Evolutionary conservation across 2,888 invertebrate genomes (phyloP).

Genomic region (Synergus gifuensis): DNA sequence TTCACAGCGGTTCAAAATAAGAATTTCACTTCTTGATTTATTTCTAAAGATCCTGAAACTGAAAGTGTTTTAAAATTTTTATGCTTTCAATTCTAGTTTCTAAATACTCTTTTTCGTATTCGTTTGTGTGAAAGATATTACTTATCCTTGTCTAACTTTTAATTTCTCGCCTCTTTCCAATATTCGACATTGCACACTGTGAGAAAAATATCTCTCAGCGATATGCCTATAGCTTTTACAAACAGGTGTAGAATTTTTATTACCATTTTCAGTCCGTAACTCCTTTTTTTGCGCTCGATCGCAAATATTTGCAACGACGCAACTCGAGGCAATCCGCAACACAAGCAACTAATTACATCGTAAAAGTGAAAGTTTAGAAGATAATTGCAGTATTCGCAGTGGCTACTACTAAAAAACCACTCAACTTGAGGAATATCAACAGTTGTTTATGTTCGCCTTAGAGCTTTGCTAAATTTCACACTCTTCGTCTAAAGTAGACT

Average conservation of each 20-base stretch:
- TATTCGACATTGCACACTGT: neutral
- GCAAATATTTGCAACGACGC: slow-evolving; percentile 14
- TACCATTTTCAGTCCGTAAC: neutral
- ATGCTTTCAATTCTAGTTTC: no score
- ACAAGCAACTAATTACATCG: slow-evolving; percentile 56
- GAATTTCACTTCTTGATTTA: neutral
- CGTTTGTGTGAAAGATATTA: neutral
- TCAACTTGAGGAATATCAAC: neutral
- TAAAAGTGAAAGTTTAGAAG: slow-evolving; percentile 59
- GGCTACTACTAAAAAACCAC: neutral
- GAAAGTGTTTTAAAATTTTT: no score
- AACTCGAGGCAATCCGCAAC: neutral
- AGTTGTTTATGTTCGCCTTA: neutral
- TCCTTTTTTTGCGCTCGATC: slow-evolving; percentile 6
- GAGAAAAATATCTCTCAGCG: slow-evolving; percentile 7
- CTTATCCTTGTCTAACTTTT: neutral
- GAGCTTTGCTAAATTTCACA: neutral
- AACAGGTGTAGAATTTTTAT: neutral
- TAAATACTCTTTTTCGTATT: no score
- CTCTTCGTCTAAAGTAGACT: neutral
- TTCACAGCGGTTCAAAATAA: neutral
- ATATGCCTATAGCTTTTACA: neutral
- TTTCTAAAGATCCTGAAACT: no score
- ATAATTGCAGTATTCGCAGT: slow-evolving; percentile 56
- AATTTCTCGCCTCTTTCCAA: neutral